Conservation (phyloP, 2,888 invertebrate genomes). For the Anarsia innoxiella region DNA sequence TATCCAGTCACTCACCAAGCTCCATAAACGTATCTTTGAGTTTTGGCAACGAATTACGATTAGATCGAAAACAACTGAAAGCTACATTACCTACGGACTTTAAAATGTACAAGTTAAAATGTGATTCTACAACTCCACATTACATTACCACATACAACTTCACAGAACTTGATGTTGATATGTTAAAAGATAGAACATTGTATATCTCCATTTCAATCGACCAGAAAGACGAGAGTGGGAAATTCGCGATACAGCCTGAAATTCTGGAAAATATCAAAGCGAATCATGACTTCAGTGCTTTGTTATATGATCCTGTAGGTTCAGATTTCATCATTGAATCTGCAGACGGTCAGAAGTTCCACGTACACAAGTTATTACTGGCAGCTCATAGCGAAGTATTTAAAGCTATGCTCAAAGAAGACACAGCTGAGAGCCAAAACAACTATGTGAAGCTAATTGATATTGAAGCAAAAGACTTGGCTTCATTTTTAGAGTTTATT, state of each 20-base stretch:
- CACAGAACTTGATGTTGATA: slow-evolving; percentile 42
- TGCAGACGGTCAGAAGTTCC: slow-evolving; percentile 47
- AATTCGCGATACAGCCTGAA: slow-evolving; percentile 22
- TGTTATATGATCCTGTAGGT: slow-evolving; percentile 47
- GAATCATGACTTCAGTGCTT: slow-evolving; percentile 42
- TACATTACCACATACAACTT: slow-evolving; percentile 54
- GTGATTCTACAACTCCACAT: slow-evolving; percentile 24
- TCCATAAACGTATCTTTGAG: slow-evolving; percentile 39
- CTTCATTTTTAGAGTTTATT: slow-evolving; percentile 49
- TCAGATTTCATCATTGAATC: slow-evolving; percentile 60
- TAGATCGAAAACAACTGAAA: slow-evolving; percentile 36
- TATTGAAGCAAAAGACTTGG: slow-evolving; percentile 47
- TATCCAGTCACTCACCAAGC: slow-evolving; percentile 41
- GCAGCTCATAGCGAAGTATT: slow-evolving; percentile 59
- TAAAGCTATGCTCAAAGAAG: slow-evolving; percentile 62
- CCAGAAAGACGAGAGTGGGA: slow-evolving; percentile 19
- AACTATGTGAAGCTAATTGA: slow-evolving; percentile 51
- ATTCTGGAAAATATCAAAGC: slow-evolving; percentile 32
- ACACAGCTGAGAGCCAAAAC: slow-evolving; percentile 58
- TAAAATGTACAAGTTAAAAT: slow-evolving; percentile 27
- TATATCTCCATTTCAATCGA: slow-evolving; percentile 43
- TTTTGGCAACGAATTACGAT: slow-evolving; percentile 30
- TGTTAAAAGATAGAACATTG: slow-evolving; percentile 42
- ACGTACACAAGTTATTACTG: slow-evolving; percentile 50
- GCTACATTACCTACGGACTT: slow-evolving; percentile 35